Conservation (phyloP, 2,113 vertebrate genomes). For the Platysteira castanea region DNA sequence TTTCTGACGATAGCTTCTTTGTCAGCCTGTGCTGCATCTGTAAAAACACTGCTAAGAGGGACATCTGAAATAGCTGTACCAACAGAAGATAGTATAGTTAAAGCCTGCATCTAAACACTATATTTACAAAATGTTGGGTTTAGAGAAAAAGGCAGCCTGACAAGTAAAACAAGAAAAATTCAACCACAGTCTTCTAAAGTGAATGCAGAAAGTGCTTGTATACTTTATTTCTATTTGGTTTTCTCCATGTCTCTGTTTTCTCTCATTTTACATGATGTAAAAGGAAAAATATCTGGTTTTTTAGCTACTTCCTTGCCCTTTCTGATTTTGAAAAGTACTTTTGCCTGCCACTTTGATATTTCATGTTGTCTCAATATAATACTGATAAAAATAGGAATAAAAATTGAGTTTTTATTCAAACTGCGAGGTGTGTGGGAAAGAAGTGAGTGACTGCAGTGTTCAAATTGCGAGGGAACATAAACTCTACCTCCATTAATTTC, state of each 20-base stretch:
- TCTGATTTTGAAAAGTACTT: not conserved
- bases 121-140: not conserved
- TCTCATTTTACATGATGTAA: not conserved
- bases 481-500: not conserved
- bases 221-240: not conserved
- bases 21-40: not conserved
- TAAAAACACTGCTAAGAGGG: not conserved
- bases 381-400: not conserved
- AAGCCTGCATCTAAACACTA: not conserved
- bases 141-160: not conserved
- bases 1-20: not conserved
- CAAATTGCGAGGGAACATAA: not conserved
- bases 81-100: not conserved
- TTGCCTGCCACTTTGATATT: not conserved
- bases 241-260: not conserved
- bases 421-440: no score
- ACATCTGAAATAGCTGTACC: not conserved
- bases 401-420: no score
- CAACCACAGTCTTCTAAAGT: not conserved
- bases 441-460: no score
- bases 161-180: not conserved
- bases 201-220: not conserved
- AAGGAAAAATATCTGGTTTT: not conserved
- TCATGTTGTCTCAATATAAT: not conserved
- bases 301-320: not conserved